phyloP scores from a whole-genome alignment of 2,797 vertebrate genomes.

The Chaunax sp. region DNA sequence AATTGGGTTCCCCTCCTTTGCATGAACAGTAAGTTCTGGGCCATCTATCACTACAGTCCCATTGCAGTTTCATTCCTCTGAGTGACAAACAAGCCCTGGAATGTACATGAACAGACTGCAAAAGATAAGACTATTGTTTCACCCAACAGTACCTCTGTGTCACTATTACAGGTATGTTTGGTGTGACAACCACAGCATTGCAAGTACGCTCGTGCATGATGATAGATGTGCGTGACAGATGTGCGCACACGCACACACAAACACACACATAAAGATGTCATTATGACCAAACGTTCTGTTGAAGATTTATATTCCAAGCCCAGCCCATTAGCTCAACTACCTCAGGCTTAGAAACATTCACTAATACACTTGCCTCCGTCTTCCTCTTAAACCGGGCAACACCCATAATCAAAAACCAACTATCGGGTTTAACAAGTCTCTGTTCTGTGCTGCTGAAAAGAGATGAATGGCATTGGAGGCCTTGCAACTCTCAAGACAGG shows the following conservation, averaged over 20 bases:
- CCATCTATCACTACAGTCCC: constrained; percentile 13
- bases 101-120: constrained; percentile 31
- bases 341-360: background rate
- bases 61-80: constrained; percentile 19
- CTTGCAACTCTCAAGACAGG: background rate
- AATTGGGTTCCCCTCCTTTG: background rate
- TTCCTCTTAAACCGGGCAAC: constrained; percentile 51
- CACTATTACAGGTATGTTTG: constrained; percentile 46
- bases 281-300: too few relatives aligned
- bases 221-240: background rate
- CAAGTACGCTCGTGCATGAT: background rate
- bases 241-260: background rate
- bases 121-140: constrained; percentile 24
- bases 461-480: constrained; percentile 21
- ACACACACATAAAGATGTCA: background rate
- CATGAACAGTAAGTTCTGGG: background rate
- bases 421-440: constrained; percentile 65
- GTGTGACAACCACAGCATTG: background rate
- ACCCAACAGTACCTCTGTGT: background rate
- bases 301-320: constrained; percentile 1
- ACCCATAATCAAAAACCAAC: constrained; percentile 50
- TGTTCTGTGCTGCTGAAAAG: constrained; percentile 1
- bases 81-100: constrained; percentile 36
- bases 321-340: constrained; percentile 8
- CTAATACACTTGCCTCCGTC: background rate